Percentiles rank a stretch among this genome's conserved stretches.
Evolutionary conservation across 2,797 vertebrate genomes (phyloP).

Genomic region (Manis crassicaudata): DNA sequence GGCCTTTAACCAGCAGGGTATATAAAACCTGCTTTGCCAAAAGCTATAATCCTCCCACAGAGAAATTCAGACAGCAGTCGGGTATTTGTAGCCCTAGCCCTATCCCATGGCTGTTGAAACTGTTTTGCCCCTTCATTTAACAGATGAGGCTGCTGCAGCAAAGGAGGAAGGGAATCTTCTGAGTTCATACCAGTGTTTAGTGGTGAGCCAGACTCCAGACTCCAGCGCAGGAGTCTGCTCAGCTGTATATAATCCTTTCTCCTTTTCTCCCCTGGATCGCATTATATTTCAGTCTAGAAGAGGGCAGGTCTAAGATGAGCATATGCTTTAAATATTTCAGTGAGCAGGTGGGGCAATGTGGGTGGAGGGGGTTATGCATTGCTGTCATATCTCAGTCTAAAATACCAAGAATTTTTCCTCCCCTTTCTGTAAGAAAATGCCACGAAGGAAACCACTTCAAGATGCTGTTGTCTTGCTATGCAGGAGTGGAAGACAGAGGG

Average conservation of each 20-base stretch:
- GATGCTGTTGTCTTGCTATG: neutral
- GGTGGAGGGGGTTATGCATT: neutral
- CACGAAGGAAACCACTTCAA: neutral
- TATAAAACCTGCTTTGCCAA: neutral
- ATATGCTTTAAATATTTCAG: neutral
- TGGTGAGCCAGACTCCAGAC: neutral
- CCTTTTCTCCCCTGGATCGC: neutral
- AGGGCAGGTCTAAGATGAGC: neutral
- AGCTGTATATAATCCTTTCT: neutral
- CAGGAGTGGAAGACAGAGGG: accelerated
- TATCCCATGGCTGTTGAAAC: neutral
- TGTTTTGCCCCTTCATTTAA: neutral
- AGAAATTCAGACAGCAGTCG: neutral
- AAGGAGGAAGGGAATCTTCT: neutral
- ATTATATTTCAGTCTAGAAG: neutral
- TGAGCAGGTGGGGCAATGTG: neutral
- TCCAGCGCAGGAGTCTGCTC: neutral
- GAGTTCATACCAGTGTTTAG: neutral
- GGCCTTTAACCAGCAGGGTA: neutral
- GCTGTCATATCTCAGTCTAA: neutral
- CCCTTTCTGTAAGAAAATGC: neutral
- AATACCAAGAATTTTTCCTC: neutral
- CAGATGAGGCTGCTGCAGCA: neutral
- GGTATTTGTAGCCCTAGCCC: neutral
- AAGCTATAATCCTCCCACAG: neutral